Percentiles rank a stretch among this genome's conserved stretches.
These are phyloP conservation scores for Stegodyphus dumicola DNA, from an alignment of 1,140 invertebrate genomes.

Conservation along the genomic window DNA sequence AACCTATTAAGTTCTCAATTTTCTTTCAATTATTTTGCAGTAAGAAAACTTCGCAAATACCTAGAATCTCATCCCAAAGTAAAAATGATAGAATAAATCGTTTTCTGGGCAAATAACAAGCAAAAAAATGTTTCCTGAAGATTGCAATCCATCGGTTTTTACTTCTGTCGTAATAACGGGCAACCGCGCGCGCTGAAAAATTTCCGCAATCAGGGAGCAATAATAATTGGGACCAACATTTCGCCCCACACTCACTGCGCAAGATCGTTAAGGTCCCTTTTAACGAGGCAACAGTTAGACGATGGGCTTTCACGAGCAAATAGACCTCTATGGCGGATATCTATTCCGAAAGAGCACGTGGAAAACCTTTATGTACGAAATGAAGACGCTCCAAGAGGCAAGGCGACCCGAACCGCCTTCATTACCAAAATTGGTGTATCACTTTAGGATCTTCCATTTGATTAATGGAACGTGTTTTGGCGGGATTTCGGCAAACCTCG, in stretches of 20 bases:
- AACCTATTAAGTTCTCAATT: no score
- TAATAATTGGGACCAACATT: not conserved
- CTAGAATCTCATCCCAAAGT: no score
- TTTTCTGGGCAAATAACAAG: not conserved
- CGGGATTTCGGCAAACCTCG: constrained; percentile 53
- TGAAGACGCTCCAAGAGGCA: constrained; percentile 20
- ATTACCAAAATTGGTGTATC: constrained; percentile 59
- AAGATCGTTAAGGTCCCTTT: constrained; percentile 24
- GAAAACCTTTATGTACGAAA: constrained; percentile 16
- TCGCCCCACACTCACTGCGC: not conserved
- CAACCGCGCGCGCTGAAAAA: constrained; percentile 9
- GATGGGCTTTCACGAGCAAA: constrained; percentile 38
- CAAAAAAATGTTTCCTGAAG: not conserved
- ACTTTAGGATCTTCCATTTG: constrained; percentile 57
- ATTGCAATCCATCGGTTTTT: constrained; percentile 19
- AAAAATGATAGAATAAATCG: no score
- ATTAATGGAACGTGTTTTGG: constrained; percentile 59
- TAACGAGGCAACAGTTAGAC: constrained; percentile 33
- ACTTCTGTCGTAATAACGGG: not conserved
- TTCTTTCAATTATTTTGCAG: no score
- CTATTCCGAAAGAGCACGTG: constrained; percentile 16
- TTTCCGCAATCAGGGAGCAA: constrained; percentile 22
- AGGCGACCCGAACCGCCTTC: constrained; percentile 29
- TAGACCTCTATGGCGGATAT: not conserved
- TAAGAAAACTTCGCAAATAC: no score